phyloP scores from a whole-genome alignment of 2,888 invertebrate species.

The Lottia gigantea region DNA sequence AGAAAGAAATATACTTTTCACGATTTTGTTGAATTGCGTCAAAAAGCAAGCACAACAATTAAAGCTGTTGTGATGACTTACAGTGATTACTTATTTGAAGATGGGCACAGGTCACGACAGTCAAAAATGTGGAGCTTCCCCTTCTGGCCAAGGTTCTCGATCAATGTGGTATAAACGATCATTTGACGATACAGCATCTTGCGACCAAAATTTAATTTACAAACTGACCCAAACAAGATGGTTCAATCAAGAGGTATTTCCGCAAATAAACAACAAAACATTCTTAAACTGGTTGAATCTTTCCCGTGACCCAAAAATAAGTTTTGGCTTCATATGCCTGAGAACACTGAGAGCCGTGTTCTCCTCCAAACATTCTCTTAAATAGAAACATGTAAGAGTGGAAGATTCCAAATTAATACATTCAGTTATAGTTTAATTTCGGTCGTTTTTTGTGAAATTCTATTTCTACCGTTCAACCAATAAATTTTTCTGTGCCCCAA shows the following conservation, averaged over 20 bases:
- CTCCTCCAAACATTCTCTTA: not conserved
- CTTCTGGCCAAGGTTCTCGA: no score
- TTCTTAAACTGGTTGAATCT: not conserved
- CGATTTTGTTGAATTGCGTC: not conserved
- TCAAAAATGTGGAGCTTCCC: no score
- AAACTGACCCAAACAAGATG: no score
- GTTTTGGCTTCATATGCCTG: not conserved
- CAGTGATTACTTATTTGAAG: not conserved
- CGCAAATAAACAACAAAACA: no score
- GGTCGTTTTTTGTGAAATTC: no score
- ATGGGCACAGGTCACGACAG: no score
- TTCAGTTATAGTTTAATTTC: not conserved
- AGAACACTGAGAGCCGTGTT: not conserved
- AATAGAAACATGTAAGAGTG: not conserved
- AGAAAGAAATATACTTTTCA: not conserved
- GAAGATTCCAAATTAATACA: not conserved
- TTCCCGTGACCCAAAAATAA: not conserved
- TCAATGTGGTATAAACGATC: no score
- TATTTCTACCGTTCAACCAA: no score
- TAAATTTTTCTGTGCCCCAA: no score
- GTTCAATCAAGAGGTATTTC: no score
- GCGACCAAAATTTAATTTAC: no score
- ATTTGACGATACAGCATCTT: no score
- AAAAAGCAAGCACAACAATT: not conserved
- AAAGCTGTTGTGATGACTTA: not conserved